Conservation (phyloP, 2,888 invertebrate genomes). For the Pseudococcus viburni region DNA sequence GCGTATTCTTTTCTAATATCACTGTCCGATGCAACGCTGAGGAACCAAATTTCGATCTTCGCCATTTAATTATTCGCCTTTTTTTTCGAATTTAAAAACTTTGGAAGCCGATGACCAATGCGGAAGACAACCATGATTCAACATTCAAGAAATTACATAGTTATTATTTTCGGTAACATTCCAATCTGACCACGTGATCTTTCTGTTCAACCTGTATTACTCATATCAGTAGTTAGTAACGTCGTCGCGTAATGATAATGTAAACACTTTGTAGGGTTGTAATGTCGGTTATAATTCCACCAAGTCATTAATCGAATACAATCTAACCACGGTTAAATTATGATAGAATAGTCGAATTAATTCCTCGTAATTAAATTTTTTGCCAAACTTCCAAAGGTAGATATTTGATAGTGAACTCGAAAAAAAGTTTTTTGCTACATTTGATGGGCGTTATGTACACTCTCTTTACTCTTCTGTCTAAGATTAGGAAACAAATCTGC, state of each 20-base stretch:
- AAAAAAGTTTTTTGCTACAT: conserved; percentile 24
- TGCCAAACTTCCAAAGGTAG: not conserved
- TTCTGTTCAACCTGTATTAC: not conserved
- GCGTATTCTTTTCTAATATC: too few relatives aligned
- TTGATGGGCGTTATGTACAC: conserved; percentile 57
- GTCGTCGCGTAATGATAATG: conserved; percentile 32
- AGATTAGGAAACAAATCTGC: conserved; percentile 61
- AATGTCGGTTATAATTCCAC: not conserved
- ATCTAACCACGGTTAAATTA: not conserved
- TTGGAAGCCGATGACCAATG: too few relatives aligned
- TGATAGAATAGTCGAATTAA: not conserved
- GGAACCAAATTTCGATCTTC: too few relatives aligned
- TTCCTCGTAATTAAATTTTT: not conserved
- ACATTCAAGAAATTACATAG: not conserved
- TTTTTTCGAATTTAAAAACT: too few relatives aligned
- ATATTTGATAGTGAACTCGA: not conserved
- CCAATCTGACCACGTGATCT: conserved; percentile 30
- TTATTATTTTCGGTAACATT: not conserved
- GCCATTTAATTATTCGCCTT: too few relatives aligned
- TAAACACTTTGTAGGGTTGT: conserved; percentile 16
- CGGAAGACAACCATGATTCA: not conserved
- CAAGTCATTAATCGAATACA: not conserved
- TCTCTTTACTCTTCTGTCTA: conserved; percentile 30
- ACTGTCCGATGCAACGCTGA: too few relatives aligned
- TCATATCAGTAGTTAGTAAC: conserved; percentile 17